A percentile compares a stretch with the other conserved stretches of the same genome.
Evolutionary conservation across 1,140 invertebrate species (phyloP).

Genomic region (Drosophila triauraria): DNA sequence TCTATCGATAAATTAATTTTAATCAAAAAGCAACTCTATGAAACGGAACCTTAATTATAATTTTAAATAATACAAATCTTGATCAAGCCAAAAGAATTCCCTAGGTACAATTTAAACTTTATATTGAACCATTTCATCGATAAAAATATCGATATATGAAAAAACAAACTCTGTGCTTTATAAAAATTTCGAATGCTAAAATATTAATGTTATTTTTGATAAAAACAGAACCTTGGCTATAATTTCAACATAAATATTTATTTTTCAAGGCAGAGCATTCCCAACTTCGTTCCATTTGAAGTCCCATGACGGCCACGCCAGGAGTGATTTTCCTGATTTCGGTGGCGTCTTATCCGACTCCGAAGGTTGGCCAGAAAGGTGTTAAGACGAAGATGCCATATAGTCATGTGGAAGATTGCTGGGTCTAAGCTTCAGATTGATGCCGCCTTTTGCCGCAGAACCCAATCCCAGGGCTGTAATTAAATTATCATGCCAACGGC

Average conservation of each 20-base stretch:
- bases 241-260: neutral
- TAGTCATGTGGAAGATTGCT: conserved; percentile 59
- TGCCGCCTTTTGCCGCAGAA: conserved; percentile 50
- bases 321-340: conserved; percentile 32
- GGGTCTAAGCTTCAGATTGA: conserved; percentile 78
- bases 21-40: too few relatives aligned
- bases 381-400: conserved; percentile 54
- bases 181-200: too few relatives aligned
- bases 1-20: neutral
- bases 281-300: neutral
- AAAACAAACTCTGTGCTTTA: too few relatives aligned
- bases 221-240: too few relatives aligned
- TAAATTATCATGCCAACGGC: conserved; percentile 77
- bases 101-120: too few relatives aligned
- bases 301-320: neutral
- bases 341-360: conserved; percentile 21
- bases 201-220: too few relatives aligned
- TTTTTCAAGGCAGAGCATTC: conserved; percentile 3
- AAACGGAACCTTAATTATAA: too few relatives aligned
- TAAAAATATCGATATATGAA: too few relatives aligned
- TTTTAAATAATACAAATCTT: too few relatives aligned
- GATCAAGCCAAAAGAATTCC: too few relatives aligned
- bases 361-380: conserved; percentile 55
- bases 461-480: conserved; percentile 69
- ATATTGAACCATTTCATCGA: too few relatives aligned